These are phyloP conservation scores for Piprites chloris DNA, from an alignment of 2,113 vertebrate genomes.

Conservation along the genomic window DNA sequence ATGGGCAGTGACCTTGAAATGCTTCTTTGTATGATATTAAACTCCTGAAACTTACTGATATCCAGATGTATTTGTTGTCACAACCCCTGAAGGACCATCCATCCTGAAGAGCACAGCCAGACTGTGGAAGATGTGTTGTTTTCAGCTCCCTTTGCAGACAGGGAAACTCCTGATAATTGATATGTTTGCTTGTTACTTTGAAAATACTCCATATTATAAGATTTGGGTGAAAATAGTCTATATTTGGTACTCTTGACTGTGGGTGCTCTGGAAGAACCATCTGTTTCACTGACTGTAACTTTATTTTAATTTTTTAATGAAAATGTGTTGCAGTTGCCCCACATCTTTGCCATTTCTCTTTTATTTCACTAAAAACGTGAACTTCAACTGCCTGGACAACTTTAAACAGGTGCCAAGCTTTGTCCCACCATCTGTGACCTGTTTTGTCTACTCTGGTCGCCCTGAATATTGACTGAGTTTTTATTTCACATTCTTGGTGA, in stretches of 20 bases:
- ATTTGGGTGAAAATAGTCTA: not conserved
- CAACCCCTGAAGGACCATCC: not conserved
- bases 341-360: not conserved
- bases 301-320: not conserved
- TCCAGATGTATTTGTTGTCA: not conserved
- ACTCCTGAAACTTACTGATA: not conserved
- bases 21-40: not conserved
- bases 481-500: slow-evolving; percentile 37
- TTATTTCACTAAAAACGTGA: not conserved
- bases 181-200: not conserved
- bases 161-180: not conserved
- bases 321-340: not conserved
- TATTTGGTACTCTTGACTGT: not conserved
- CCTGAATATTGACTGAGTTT: not conserved
- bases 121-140: not conserved
- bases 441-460: not conserved
- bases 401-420: not conserved
- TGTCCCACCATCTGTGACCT: not conserved
- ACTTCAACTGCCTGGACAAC: not conserved
- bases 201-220: not conserved
- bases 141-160: not conserved
- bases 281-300: not conserved
- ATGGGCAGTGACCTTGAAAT: not conserved
- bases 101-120: not conserved
- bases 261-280: not conserved